phyloP scores from a whole-genome alignment of 2,888 invertebrate genomes.

The Resseliella maxima region DNA sequence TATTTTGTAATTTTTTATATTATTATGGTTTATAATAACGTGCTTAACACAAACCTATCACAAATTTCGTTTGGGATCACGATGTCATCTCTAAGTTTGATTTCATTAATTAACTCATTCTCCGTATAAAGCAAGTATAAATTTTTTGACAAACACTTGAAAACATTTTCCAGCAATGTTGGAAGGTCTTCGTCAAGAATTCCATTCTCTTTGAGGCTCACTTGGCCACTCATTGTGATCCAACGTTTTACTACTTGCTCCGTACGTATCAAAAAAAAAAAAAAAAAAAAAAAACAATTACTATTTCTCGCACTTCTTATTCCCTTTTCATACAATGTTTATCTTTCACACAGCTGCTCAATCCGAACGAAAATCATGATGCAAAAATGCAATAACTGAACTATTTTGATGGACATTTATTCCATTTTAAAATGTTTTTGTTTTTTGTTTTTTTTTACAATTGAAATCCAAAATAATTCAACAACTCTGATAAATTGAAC shows the following conservation, averaged over 20 bases:
- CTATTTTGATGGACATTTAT: neutral
- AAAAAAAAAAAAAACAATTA: neutral
- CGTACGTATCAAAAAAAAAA: neutral
- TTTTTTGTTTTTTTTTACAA: neutral
- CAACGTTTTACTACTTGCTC: no score
- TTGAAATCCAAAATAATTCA: neutral
- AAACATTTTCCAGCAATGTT: conserved; percentile 66
- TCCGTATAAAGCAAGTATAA: conserved; percentile 64
- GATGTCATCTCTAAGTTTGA: conserved; percentile 70
- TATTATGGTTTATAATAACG: neutral
- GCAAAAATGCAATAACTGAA: neutral
- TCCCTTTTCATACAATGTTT: neutral
- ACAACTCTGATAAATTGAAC: no score
- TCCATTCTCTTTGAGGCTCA: conserved; percentile 67
- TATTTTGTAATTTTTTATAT: no score
- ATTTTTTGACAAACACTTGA: conserved; percentile 66
- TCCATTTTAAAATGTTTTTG: neutral
- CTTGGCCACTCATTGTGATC: conserved; percentile 66
- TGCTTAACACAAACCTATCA: conserved; percentile 67
- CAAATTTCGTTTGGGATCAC: conserved; percentile 78
- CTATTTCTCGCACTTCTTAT: neutral
- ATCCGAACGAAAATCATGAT: neutral
- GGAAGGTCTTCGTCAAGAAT: conserved; percentile 67
- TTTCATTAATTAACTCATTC: conserved; percentile 59
- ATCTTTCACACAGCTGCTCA: neutral